Conservation (phyloP, 2,113 vertebrate species). For the Brachyhypopomus gauderio region DNA sequence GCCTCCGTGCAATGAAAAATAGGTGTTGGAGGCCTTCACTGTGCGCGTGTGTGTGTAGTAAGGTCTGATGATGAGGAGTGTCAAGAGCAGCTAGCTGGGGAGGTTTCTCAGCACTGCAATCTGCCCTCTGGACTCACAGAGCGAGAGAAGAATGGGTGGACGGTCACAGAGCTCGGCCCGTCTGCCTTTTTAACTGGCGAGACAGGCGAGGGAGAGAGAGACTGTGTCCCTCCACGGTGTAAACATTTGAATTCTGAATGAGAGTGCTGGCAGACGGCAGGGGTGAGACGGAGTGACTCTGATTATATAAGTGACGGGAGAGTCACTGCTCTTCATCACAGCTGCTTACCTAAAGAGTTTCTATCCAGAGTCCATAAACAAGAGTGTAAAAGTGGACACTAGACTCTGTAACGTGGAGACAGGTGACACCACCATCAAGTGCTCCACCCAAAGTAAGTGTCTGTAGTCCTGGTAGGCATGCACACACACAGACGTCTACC, state of each 20-base stretch:
- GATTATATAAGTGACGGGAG: constrained; percentile 44
- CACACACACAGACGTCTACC: too few species aligned
- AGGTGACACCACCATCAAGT: neutral
- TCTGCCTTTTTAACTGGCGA: constrained; percentile 44
- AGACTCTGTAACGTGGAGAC: too few species aligned
- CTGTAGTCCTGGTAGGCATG: too few species aligned
- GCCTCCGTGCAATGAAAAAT: neutral
- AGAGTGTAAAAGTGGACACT: neutral
- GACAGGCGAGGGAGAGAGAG: constrained; percentile 50
- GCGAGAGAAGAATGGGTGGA: constrained; percentile 33
- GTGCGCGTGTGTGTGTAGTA: constrained; percentile 10
- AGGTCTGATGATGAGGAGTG: neutral
- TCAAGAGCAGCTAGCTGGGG: neutral
- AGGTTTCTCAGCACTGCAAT: constrained; percentile 9
- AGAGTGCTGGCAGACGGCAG: constrained; percentile 39
- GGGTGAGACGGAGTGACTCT: constrained; percentile 33
- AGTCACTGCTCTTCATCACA: constrained; percentile 31
- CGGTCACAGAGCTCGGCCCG: neutral
- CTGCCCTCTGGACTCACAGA: constrained; percentile 37
- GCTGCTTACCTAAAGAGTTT: constrained; percentile 19
- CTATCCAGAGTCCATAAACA: neutral
- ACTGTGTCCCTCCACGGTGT: constrained; percentile 48
- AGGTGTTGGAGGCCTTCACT: neutral
- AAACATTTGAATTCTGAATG: constrained; percentile 61
- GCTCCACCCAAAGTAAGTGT: neutral